These are phyloP conservation scores for Cochlearius cochlearius DNA, from an alignment of 2,113 vertebrate species.

Conservation along the genomic window DNA sequence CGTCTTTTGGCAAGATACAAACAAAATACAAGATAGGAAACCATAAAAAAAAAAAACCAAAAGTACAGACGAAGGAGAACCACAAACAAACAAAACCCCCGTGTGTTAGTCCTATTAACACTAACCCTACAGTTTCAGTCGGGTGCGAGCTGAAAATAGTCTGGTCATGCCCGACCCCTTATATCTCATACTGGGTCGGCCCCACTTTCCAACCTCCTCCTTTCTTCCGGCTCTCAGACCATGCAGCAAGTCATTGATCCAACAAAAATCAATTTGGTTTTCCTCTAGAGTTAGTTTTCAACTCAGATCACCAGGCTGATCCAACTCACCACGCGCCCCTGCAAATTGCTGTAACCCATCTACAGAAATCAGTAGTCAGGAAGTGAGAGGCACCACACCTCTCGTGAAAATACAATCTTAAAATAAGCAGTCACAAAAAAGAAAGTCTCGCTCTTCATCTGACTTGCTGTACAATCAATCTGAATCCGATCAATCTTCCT, in stretches of 20 bases:
- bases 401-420: neutral
- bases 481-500: neutral
- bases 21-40: neutral
- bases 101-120: fast-evolving
- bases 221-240: neutral
- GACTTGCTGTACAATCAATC: neutral
- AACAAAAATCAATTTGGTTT: slow-evolving; percentile 12
- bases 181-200: neutral
- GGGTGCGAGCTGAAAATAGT: neutral
- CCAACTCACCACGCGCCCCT: neutral
- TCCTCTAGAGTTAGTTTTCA: slow-evolving; percentile 7
- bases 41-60: neutral
- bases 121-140: neutral
- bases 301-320: neutral
- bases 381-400: neutral
- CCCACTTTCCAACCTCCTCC: neutral
- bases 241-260: neutral
- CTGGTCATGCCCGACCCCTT: neutral
- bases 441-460: neutral
- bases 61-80: neutral
- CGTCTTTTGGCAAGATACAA: neutral
- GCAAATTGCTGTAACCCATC: slow-evolving; percentile 13
- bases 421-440: neutral
- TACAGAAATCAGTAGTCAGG: neutral
- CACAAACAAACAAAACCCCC: neutral